Conservation (phyloP, 2,113 vertebrate genomes). For the Ariopsis seemanni region DNA sequence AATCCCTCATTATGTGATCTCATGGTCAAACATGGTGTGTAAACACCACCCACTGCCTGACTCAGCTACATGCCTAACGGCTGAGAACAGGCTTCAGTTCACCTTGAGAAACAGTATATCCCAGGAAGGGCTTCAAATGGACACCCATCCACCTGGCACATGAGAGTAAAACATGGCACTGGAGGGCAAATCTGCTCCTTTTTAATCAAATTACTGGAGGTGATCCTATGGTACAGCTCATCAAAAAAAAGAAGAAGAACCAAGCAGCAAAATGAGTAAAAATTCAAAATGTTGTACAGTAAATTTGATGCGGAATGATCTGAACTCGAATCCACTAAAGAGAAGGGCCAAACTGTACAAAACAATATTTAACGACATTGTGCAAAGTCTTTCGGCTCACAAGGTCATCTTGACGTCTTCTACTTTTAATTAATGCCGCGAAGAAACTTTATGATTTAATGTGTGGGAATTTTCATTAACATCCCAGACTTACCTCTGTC, state of each 20-base stretch:
- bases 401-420: background rate
- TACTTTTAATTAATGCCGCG: background rate
- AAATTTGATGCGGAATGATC: background rate
- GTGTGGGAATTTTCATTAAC: background rate
- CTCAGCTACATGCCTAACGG: slow-evolving; percentile 1
- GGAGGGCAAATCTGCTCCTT: background rate
- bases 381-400: background rate
- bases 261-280: background rate
- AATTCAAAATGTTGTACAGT: background rate
- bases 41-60: slow-evolving; percentile 13
- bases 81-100: background rate
- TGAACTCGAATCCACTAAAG: background rate
- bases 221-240: background rate
- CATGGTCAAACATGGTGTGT: slow-evolving; percentile 3
- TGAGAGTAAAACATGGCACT: background rate
- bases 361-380: background rate
- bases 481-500: background rate
- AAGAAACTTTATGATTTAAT: background rate
- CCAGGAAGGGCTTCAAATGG: background rate
- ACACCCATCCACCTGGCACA: background rate
- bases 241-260: background rate
- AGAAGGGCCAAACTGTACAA: background rate
- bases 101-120: background rate
- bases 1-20: slow-evolving; percentile 36
- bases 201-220: background rate